Conservation (phyloP, 2,888 invertebrate species). For the Lepidocyrtoides sp. region DNA sequence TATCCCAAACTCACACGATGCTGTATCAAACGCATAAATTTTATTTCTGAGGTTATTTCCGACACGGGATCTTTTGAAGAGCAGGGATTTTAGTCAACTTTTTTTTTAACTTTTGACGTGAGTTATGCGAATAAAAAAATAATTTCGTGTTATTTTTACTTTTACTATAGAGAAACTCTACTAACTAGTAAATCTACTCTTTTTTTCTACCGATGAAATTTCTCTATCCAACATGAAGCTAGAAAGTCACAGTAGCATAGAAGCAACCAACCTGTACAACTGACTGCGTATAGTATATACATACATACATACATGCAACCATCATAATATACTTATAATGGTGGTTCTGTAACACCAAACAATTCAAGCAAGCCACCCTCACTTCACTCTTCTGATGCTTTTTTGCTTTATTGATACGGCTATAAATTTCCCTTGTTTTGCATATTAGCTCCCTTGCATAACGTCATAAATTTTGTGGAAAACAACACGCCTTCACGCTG, state of each 20-base stretch:
- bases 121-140: slow-evolving; percentile 59
- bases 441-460: slow-evolving; percentile 70
- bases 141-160: slow-evolving; percentile 50
- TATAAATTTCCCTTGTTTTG: slow-evolving; percentile 69
- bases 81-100: slow-evolving; percentile 58
- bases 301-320: too few species aligned
- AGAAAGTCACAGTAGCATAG: background rate
- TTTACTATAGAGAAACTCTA: background rate
- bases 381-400: slow-evolving; percentile 61
- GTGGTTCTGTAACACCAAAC: too few species aligned
- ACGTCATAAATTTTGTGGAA: slow-evolving; percentile 56
- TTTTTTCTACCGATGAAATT: background rate
- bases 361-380: slow-evolving; percentile 57
- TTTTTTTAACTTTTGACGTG: slow-evolving; percentile 70
- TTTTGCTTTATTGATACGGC: slow-evolving; percentile 68
- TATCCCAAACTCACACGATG: background rate
- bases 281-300: too few species aligned
- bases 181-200: background rate
- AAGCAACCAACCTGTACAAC: background rate
- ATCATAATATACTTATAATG: too few species aligned
- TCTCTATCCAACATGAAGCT: background rate
- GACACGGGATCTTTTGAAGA: slow-evolving; percentile 58
- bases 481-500: slow-evolving; percentile 67
- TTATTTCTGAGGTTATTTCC: slow-evolving; percentile 62
- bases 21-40: slow-evolving; percentile 39